Evolutionary conservation across 2,888 invertebrate species (phyloP).

Genomic region (Scelioninae gen. 1): DNA sequence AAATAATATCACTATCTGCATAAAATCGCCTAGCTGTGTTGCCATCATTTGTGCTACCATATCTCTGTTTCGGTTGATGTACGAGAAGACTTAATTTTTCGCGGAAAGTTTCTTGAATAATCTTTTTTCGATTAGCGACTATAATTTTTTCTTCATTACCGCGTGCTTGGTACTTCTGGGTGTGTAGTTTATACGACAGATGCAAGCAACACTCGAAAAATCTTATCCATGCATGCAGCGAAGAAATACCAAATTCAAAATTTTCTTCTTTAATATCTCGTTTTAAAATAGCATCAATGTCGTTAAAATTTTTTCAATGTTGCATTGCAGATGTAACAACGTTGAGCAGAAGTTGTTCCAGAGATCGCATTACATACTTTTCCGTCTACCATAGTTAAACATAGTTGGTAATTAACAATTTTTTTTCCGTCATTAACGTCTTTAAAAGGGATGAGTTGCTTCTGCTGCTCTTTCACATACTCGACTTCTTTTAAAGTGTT

Average conservation of each 20-base stretch:
- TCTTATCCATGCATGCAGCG: conserved; percentile 31
- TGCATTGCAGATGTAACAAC: conserved; percentile 26
- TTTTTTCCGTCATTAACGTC: conserved; percentile 9
- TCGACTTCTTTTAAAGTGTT: conserved; percentile 20
- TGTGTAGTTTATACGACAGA: conserved; percentile 20
- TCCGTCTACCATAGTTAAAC: conserved; percentile 16
- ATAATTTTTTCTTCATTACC: conserved; percentile 29
- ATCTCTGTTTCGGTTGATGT: conserved; percentile 20
- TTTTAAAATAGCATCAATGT: conserved; percentile 21
- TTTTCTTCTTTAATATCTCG: conserved; percentile 23
- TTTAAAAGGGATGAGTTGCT: conserved; percentile 16
- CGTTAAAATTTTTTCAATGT: conserved; percentile 34
- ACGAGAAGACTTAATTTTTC: conserved; percentile 32
- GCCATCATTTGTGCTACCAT: conserved; percentile 30
- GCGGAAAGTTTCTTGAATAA: conserved; percentile 43
- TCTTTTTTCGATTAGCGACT: conserved; percentile 26
- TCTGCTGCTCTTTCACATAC: conserved; percentile 12
- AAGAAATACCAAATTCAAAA: conserved; percentile 25
- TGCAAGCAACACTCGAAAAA: conserved; percentile 29
- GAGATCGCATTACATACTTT: conserved; percentile 17
- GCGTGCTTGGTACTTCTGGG: conserved; percentile 16
- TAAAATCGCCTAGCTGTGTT: conserved; percentile 34
- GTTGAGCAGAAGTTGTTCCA: conserved; percentile 14
- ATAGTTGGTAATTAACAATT: conserved; percentile 6
- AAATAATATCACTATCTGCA: conserved; percentile 19